phyloP scores from a whole-genome alignment of 2,113 vertebrate species.

The Aramus guarauna region DNA sequence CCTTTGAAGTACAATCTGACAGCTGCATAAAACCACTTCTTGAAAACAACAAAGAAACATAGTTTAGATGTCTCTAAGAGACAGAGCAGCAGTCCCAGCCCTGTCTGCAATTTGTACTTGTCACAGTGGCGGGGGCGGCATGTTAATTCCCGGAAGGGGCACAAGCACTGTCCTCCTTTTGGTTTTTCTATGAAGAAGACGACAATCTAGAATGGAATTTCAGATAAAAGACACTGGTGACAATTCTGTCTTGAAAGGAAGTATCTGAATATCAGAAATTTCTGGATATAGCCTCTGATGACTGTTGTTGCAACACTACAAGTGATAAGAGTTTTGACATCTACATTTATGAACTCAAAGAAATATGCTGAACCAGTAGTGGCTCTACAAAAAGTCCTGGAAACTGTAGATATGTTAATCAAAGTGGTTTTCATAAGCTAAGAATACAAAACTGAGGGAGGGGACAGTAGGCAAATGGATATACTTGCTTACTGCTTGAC shows the following conservation, averaged over 20 bases:
- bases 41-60: not conserved
- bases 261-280: not conserved
- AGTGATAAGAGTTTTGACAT: not conserved
- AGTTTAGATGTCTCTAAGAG: not conserved
- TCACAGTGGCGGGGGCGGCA: not conserved
- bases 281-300: not conserved
- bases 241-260: not conserved
- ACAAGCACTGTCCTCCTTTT: not conserved
- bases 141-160: not conserved
- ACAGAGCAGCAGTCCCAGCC: not conserved
- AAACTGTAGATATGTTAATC: not conserved
- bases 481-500: not conserved
- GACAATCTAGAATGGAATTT: not conserved
- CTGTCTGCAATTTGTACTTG: not conserved
- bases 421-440: not conserved
- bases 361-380: not conserved
- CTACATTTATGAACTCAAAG: not conserved
- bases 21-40: not conserved
- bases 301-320: not conserved
- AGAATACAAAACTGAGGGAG: not conserved
- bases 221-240: not conserved
- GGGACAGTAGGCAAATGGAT: not conserved
- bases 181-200: not conserved
- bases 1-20: not conserved
- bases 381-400: not conserved